Evolutionary conservation across 2,888 invertebrate species (phyloP), one percentile per base, ranked within the genome.

Genomic region (Agrypnus murinus): DNA sequence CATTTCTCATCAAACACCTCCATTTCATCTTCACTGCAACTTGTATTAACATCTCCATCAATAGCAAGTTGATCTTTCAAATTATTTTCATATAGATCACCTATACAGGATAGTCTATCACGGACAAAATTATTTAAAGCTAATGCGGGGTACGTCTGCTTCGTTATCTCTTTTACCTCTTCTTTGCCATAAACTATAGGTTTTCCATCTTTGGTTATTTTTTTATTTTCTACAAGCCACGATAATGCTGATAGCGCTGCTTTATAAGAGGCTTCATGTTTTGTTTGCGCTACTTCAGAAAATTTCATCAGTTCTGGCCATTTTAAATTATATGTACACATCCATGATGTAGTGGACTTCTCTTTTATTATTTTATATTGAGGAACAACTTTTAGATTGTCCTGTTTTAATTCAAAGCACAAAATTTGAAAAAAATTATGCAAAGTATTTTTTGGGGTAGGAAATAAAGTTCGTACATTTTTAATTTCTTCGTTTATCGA

Each of bases 221-320:
- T 86, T 0, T 85, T 84, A 48, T 86, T 86, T 2, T 78, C 77
- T 65, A 87, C 85, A 0, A 92, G 81, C 88, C 89, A 91, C 14
- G 87, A 83, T 0, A 92, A 80, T 0, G 87, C 89, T 79, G 87
- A 87, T 0, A 84, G 76, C 0, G 90, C 88, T n/a, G 89, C 89
- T 75, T 87, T 86, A 45, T 86, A 84, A 0, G 87, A 86, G 0
- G 91, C 90, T 36, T 84, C 83, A 0, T 86, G 84, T 84, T 92
- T 92, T 43, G 87, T 88, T 74, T 81, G 73, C 8, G 86, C 88
- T 72, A 81, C 81, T 83, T 86, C 83, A 76, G 87, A 85, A 84
- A 92, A 89, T 74, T 87, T 87, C 7, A 83, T 83, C 58, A 86
- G 83, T 75, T 87, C 87, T 0, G 92, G 92, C 91, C 92, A 92